Evolutionary conservation across 2,113 vertebrate species (phyloP).

Genomic region (Rhabdornis inornatus): DNA sequence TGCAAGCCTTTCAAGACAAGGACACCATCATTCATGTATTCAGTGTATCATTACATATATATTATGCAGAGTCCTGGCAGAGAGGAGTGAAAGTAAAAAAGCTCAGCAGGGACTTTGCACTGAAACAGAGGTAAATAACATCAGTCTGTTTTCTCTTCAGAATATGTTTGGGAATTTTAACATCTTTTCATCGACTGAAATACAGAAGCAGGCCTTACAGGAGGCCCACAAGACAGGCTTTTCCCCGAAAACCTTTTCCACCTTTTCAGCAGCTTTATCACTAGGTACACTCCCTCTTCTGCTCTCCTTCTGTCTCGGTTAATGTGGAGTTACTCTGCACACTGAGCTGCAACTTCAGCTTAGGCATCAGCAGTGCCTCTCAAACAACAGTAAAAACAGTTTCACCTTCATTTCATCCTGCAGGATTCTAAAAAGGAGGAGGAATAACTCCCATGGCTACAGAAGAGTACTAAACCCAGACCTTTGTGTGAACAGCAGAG

Average conservation of each 20-base stretch:
- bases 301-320: background rate
- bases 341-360: background rate
- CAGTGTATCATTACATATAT: too few species aligned
- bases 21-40: background rate
- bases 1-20: background rate
- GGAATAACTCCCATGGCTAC: background rate
- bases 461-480: background rate
- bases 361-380: background rate
- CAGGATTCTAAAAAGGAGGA: background rate
- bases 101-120: background rate
- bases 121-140: background rate
- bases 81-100: background rate
- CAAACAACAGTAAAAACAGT: background rate
- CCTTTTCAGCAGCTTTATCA: background rate
- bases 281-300: background rate
- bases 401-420: background rate
- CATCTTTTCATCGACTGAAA: background rate
- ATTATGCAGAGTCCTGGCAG: background rate
- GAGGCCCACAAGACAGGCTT: background rate
- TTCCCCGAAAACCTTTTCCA: background rate
- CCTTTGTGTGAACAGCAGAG: background rate
- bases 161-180: background rate
- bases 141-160: background rate
- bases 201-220: background rate
- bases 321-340: background rate